Conservation (phyloP, 2,113 vertebrate genomes). For the Sylvicapra grimmia region DNA sequence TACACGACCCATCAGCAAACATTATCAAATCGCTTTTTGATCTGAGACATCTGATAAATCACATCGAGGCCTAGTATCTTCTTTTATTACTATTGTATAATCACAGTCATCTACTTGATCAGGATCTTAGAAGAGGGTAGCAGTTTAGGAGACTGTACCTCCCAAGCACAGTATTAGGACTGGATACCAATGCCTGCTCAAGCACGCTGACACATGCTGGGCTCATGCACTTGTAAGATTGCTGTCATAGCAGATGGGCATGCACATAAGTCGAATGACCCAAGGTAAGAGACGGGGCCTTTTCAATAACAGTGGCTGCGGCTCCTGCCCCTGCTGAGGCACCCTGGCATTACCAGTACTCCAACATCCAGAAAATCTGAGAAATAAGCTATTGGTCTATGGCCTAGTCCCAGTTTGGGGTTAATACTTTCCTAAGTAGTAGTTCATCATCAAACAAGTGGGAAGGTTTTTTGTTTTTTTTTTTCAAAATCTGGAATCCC, state of each 20-base stretch:
- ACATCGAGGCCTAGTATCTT: neutral
- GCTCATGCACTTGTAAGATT: neutral
- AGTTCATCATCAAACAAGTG: neutral
- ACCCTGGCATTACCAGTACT: neutral
- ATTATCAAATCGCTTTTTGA: neutral
- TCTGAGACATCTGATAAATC: neutral
- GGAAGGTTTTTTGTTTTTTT: rapidly evolving
- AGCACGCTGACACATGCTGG: neutral
- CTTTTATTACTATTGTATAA: neutral
- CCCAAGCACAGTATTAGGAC: neutral
- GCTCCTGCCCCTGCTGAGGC: neutral
- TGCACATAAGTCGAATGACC: neutral
- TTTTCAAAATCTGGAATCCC: neutral
- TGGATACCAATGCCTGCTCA: neutral
- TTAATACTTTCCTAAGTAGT: neutral
- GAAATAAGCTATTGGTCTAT: neutral
- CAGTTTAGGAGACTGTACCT: neutral
- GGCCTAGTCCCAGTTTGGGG: neutral
- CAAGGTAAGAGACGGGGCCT: neutral
- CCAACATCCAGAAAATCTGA: neutral
- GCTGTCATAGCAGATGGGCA: neutral
- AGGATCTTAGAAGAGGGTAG: neutral
- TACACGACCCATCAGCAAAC: neutral
- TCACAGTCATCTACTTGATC: neutral
- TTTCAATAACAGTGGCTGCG: neutral